Base-by-base conservation (phyloP, 2,888 invertebrate species). In the Melanargia galathea region DNA sequence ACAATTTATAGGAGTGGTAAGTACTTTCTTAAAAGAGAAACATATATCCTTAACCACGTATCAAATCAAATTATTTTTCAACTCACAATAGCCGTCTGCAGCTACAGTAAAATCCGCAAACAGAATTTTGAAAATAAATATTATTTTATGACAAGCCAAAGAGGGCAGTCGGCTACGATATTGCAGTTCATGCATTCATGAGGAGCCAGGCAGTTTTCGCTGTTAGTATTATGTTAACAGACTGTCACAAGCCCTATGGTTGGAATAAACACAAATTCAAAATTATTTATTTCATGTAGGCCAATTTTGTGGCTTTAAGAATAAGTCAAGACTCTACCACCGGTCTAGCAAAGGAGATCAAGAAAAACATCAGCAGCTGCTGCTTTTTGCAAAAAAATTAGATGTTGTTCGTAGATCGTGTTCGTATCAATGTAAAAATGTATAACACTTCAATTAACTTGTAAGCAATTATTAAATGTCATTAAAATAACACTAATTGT, bases 141-240 rank as follows among this genome's bases (percentile, higher is more conserved):
- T 65, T 13, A 35, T 35, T 61, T 66, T 63, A 49, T 66, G 54
- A 55, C 43, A 55, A 63, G 55, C 26, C 54, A 63, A 61, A 48
- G 61, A 63, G 40, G 57, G 58, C 48, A 51, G 55, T 61, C 56
- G 40, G 35, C 58, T 58, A 38, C 57, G 57, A 66, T 62, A 60
- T 59, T 61, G 64, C 58, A 66, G 54, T 43, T 58, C 61, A 63
- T 63, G 60, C 63, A 66, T 61, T 63, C 58, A 22, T 58, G 26
- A 48, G 38, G 11, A 58, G 46, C 45, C n/a, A 45, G 60, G 52
- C 33, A 64, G 56, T 43, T 63, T 49, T 58, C 8, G 7, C 6
- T 30, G 8, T 7, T 35, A 52, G n/a, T 56, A 30, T 51, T 60
- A 54, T 52, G 48, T 52, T 63, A 35, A 46, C 40, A 51, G 58